phyloP scores from a whole-genome alignment of 2,888 invertebrate species.

The Empis stercorea region DNA sequence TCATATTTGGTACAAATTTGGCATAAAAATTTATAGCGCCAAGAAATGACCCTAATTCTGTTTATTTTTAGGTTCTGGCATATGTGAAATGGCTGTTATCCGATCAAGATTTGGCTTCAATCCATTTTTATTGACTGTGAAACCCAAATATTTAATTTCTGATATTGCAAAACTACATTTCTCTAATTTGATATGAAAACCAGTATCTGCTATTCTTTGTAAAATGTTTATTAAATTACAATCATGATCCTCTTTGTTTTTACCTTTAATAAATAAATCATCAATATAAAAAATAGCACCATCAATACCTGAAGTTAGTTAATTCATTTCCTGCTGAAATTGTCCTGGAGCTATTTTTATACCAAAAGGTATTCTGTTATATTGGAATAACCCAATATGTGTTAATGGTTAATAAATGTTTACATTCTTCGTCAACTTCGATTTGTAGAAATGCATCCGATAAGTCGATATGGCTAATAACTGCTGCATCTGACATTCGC shows the following conservation, averaged over 20 bases:
- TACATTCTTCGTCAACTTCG: neutral
- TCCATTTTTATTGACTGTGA: neutral
- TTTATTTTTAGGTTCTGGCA: neutral
- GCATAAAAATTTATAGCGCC: constrained; percentile 6
- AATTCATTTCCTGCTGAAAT: constrained; percentile 5
- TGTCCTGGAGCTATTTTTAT: constrained; percentile 5
- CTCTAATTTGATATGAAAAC: neutral
- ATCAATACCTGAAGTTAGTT: neutral
- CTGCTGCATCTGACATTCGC: too few species aligned
- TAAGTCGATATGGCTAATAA: constrained; percentile 11
- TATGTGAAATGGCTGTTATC: neutral
- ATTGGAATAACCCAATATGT: neutral
- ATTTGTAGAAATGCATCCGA: too few species aligned
- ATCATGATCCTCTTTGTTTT: neutral
- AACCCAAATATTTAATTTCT: constrained; percentile 1
- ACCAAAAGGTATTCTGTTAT: constrained; percentile 3
- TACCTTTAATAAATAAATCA: too few species aligned
- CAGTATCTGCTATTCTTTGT: neutral
- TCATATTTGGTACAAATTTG: constrained; percentile 6
- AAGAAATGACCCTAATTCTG: constrained; percentile 5
- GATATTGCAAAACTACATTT: constrained; percentile 2
- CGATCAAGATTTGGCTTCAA: constrained; percentile 2
- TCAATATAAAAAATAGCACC: constrained; percentile 1
- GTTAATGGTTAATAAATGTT: neutral
- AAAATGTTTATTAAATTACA: neutral